A percentile compares a stretch with the other conserved stretches of the same genome.
These are phyloP conservation scores for Onychorhynchus coronatus DNA, from an alignment of 2,113 vertebrate species.

Conservation along the genomic window DNA sequence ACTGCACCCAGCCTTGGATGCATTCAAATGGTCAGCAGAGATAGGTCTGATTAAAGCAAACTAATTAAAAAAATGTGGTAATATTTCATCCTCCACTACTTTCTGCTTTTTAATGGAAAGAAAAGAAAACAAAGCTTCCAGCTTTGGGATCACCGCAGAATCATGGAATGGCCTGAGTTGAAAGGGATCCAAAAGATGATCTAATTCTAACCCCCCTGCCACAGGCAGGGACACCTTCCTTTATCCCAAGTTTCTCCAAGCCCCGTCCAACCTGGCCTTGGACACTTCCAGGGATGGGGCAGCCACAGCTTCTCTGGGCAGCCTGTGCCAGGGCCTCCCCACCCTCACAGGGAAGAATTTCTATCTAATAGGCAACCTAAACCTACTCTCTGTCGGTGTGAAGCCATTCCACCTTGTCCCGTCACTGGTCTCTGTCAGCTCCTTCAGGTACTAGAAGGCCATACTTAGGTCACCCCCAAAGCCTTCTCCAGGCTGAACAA, in stretches of 20 bases:
- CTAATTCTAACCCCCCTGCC: neutral
- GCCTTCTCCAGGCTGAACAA: neutral
- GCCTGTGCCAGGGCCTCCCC: neutral
- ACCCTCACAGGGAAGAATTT: neutral
- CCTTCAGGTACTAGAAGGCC: neutral
- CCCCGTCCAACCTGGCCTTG: neutral
- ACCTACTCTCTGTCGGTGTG: neutral
- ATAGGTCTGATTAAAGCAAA: neutral
- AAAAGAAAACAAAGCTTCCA: neutral
- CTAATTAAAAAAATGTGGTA: neutral
- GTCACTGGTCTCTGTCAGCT: rapidly evolving
- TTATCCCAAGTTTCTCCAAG: neutral
- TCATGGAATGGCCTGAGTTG: neutral
- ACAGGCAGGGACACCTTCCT: neutral
- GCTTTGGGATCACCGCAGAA: neutral
- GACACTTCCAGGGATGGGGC: neutral
- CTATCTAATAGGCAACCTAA: neutral
- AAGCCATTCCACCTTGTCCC: neutral
- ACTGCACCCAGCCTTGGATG: neutral
- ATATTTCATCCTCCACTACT: neutral
- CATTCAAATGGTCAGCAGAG: neutral
- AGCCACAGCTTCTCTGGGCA: neutral
- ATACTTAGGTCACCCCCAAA: neutral
- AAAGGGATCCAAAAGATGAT: rapidly evolving
- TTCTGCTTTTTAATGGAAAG: neutral